Evolutionary conservation across 2,888 invertebrate genomes (phyloP).

Genomic region (Sesia bembeciformis): DNA sequence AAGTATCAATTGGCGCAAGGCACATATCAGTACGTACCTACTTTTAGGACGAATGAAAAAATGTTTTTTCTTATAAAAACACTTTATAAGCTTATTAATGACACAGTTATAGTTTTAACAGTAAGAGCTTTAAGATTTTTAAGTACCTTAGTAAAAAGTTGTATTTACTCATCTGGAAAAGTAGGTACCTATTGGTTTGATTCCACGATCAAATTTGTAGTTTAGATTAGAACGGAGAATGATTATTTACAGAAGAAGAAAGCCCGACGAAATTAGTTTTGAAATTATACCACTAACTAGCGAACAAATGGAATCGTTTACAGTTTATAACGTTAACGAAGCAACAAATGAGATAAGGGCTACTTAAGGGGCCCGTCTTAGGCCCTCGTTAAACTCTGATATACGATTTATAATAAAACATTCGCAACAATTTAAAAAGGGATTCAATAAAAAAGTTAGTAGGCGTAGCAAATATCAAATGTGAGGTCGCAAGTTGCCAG

Average conservation of each 20-base stretch:
- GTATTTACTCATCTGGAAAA: too few species aligned
- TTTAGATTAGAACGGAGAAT: background rate
- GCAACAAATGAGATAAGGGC: conserved; percentile 59
- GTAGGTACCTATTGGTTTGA: too few species aligned
- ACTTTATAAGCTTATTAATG: too few species aligned
- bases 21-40: too few species aligned
- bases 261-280: background rate
- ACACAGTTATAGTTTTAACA: too few species aligned
- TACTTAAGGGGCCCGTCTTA: conserved; percentile 46
- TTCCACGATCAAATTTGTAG: background rate
- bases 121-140: too few species aligned
- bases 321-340: conserved; percentile 27
- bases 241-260: background rate
- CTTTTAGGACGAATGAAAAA: too few species aligned
- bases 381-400: conserved; percentile 65
- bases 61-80: too few species aligned
- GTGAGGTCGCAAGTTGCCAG: conserved; percentile 31
- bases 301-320: conserved; percentile 33
- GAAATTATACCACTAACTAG: conserved; percentile 9
- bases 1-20: too few species aligned
- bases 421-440: conserved; percentile 68
- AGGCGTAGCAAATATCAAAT: conserved; percentile 46
- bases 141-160: too few species aligned
- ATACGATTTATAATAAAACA: conserved; percentile 69
- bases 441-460: conserved; percentile 62